These are phyloP conservation scores for Erebia palarica DNA, from an alignment of 2,888 invertebrate genomes.

Conservation along the genomic window DNA sequence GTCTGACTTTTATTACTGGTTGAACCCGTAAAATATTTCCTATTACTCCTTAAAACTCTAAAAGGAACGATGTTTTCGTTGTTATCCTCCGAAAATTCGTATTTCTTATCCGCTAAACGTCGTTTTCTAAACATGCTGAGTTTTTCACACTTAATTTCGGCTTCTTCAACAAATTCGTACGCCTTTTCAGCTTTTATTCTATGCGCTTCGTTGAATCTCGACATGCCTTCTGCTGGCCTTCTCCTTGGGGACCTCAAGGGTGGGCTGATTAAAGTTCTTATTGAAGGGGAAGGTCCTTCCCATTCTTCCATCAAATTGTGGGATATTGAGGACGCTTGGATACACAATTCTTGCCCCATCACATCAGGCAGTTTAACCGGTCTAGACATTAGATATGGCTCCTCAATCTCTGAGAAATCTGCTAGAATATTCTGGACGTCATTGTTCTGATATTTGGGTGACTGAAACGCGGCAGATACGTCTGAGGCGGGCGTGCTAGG, in stretches of 20 bases:
- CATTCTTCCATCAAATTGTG: slow-evolving; percentile 78
- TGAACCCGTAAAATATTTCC: slow-evolving; percentile 76
- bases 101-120: slow-evolving; percentile 94
- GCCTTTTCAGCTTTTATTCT: slow-evolving; percentile 86
- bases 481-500: slow-evolving; percentile 69
- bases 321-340: slow-evolving; percentile 73
- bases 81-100: slow-evolving; percentile 93
- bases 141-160: slow-evolving; percentile 91
- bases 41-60: slow-evolving; percentile 82
- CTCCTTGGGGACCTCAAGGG: slow-evolving; percentile 73
- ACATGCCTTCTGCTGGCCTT: slow-evolving; percentile 78
- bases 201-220: slow-evolving; percentile 77
- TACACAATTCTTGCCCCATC: slow-evolving; percentile 75
- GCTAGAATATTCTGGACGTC: slow-evolving; percentile 84
- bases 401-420: slow-evolving; percentile 84
- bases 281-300: slow-evolving; percentile 77
- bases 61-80: slow-evolving; percentile 86
- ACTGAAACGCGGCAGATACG: slow-evolving; percentile 73
- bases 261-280: slow-evolving; percentile 75
- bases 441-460: slow-evolving; percentile 79
- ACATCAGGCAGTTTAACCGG: slow-evolving; percentile 74
- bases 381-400: slow-evolving; percentile 70
- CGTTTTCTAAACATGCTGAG: slow-evolving; percentile 93
- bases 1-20: slow-evolving; percentile 61
- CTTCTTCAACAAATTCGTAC: slow-evolving; percentile 93